phyloP scores from a whole-genome alignment of 2,797 vertebrate species.

The Trachops cirrhosus region DNA sequence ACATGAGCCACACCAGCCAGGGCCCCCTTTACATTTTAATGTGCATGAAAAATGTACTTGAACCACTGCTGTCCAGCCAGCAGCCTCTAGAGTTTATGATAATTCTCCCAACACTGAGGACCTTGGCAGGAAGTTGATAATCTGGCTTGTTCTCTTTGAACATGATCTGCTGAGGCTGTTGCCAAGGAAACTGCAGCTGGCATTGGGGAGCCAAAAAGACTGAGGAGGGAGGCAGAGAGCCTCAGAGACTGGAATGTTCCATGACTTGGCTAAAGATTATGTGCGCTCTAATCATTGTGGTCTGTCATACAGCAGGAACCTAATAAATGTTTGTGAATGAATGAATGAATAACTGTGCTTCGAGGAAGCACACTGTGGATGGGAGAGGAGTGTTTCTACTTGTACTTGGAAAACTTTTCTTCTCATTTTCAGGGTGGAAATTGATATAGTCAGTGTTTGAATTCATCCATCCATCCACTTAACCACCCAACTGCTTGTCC shows the following conservation, averaged over 20 bases:
- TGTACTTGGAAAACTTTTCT: neutral
- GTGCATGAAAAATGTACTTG: rapidly evolving
- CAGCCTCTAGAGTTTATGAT: neutral
- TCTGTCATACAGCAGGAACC: neutral
- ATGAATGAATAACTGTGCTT: too few relatives aligned
- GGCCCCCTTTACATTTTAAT: neutral
- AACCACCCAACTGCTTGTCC: neutral
- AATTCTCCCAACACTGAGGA: rapidly evolving
- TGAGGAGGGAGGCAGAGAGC: neutral
- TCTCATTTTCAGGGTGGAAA: neutral
- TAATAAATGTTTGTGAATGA: neutral
- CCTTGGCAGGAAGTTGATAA: too few relatives aligned
- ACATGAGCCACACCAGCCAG: too few relatives aligned
- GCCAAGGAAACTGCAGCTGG: neutral
- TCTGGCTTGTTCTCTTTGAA: neutral
- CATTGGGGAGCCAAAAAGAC: neutral
- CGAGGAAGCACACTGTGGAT: neutral
- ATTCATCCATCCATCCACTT: too few relatives aligned
- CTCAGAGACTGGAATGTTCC: neutral
- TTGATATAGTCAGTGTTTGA: too few relatives aligned
- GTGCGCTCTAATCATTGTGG: neutral
- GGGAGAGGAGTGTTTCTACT: neutral
- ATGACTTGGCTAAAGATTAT: neutral
- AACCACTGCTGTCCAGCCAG: neutral
- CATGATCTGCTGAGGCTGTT: neutral